Base-by-base conservation (phyloP, 2,113 vertebrate genomes). In the Sapayoa aenigma region DNA sequence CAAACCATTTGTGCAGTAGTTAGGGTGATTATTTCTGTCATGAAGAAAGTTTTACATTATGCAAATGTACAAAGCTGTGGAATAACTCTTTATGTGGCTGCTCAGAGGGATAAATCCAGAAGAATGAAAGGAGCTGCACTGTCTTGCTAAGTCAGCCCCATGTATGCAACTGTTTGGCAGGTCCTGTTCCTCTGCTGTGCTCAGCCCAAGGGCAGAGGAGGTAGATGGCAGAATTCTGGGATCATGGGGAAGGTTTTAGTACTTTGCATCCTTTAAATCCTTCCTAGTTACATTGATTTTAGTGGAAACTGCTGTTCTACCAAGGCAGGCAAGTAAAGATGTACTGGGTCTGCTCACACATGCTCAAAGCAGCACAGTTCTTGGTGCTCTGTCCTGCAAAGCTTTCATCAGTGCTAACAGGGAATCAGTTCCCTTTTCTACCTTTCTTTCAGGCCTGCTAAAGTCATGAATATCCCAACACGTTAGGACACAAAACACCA, bases 11-110 rank as follows among this genome's bases (percentile, higher is more conserved):
- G 39, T 59, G 62, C 16, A 4, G 30, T 12, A 59, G 80, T 87
- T 78, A 80, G 68, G 46, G 50, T 68, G 65, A 88, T 84, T 90
- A 74, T 17, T 16, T 84, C 73, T 83, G 67, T 62, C 53, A n/a
- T 8, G 24, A 78, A 77, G 30, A 79, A 93, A 93, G 77, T 67
- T 84, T 73, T 30, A 68, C 44, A 33, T 50, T 77, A 94, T 80
- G 68, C 69, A 91, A 87, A 94, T 47, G 27, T 9, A 69, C n/a
- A 58, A 66, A 95, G 86, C 76, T 80, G 53, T 42, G 41, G 53
- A 85, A n/a, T 62, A 88, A 72, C 41, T 83, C 58, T 44, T 73
- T 49, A 25, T 14, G 58, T 55, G 33, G 62, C 81, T 89, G 44
- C 78, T 84, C 8, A 67, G 11, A 67, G 42, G 22, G 63, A 59